Evolutionary conservation across 2,797 vertebrate species (phyloP), one percentile per base, ranked within the genome.

Genomic region (Jordanella pulchra): DNA sequence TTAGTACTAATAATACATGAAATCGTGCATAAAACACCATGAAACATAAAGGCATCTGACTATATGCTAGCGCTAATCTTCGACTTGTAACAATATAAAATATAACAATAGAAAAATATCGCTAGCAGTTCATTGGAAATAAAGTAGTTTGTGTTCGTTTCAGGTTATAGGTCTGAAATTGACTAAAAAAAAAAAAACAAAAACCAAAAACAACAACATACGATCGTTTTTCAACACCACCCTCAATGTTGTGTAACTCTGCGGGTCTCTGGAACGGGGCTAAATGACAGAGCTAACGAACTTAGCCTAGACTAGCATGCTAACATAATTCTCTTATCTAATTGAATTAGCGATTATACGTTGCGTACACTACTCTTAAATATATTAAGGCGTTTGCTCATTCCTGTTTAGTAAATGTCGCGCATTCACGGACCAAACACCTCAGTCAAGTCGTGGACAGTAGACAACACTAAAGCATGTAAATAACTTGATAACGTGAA

Each of bases 301-400:
- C 72, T 73, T 69, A 74, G 27, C 67, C 78, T 79, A 76, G 60
- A 18, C 17, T 35, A 47, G n/a, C 67, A 32, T 48, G n/a, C 11
- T 30, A 25, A 58, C 60, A 65, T 32, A 73, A 42, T 71, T 60
- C 4, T 60, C 18, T 15, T 3, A 39, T 13, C 11, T 11, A 39
- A 3, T 45, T 15, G 5, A 14, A 6, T 39, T 7, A 18, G 23
- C 11, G 1, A 0, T 15, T 42, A 50, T 7, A 28, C 10, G 5
- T 7, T 3, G 12, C n/a, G n/a, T n/a, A 14, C 17, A 64, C 27
- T 21, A 4, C 35, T 7, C 18, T 39, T 50, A 5, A 27, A 65
- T 10, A 32, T 6, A n/a, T 5, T 1, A 1, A 25, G 3, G 21
- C 0, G 12, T 1, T n/a, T 1, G 0, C 9, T 3, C 21, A 10